Percentiles rank a stretch among this genome's conserved stretches.
phyloP scores from a whole-genome alignment of 2,113 vertebrate species.

The Grammomys dolichurus region DNA sequence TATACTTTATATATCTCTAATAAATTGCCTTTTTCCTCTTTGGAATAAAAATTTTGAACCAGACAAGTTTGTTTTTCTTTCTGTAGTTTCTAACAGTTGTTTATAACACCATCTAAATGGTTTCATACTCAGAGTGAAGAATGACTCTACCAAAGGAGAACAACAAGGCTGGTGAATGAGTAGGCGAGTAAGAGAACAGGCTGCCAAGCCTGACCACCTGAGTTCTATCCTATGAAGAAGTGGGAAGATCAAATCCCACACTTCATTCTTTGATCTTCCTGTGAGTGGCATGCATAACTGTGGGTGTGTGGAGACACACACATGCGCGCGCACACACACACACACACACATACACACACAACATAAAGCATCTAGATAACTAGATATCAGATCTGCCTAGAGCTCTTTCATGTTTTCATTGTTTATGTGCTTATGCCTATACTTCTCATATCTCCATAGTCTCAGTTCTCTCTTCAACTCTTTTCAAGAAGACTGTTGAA shows the following conservation, averaged over 20 bases:
- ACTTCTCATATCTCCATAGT: neutral
- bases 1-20: neutral
- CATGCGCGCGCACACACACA: neutral
- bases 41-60: neutral
- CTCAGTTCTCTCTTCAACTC: neutral
- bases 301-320: neutral
- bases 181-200: neutral
- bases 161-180: neutral
- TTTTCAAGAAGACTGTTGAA: neutral
- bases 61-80: neutral
- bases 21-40: neutral
- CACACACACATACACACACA: neutral
- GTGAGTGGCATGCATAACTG: too few species aligned
- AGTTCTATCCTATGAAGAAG: neutral
- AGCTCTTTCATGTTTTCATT: neutral
- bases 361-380: neutral
- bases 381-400: neutral
- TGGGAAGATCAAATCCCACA: neutral
- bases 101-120: neutral
- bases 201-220: neutral
- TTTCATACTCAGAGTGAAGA: neutral
- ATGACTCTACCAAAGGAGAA: neutral
- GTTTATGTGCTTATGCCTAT: neutral
- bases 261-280: neutral
- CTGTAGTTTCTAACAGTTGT: neutral